Conservation (phyloP, 2,888 invertebrate genomes). For the Monochamus alternatus region DNA sequence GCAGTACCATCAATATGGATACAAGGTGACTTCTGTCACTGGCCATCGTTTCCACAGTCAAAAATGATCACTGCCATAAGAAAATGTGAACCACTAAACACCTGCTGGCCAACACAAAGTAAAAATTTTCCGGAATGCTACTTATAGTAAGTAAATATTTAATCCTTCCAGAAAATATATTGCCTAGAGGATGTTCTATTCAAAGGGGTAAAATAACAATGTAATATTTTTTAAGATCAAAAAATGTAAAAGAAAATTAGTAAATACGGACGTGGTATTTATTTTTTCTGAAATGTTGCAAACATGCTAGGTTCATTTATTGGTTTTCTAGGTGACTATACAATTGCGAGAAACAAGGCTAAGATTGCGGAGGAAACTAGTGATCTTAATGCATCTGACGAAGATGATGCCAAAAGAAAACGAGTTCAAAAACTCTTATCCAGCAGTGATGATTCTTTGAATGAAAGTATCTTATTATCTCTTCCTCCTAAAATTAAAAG, state of each 20-base stretch:
- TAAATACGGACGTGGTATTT: too few relatives aligned
- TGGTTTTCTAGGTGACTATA: slow-evolving; percentile 25
- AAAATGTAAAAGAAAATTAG: too few relatives aligned
- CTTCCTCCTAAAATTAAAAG: neutral
- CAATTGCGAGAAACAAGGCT: slow-evolving; percentile 15
- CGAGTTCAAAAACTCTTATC: slow-evolving; percentile 20
- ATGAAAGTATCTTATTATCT: neutral
- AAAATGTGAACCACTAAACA: slow-evolving; percentile 35
- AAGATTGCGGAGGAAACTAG: slow-evolving; percentile 24
- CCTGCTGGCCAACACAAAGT: slow-evolving; percentile 26
- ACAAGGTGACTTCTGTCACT: slow-evolving; percentile 28
- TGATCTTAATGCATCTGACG: slow-evolving; percentile 15
- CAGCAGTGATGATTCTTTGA: slow-evolving; percentile 21
- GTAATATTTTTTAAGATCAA: too few relatives aligned
- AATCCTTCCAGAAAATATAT: too few relatives aligned
- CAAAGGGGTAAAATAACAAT: neutral
- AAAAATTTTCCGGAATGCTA: slow-evolving; percentile 33
- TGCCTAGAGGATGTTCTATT: too few relatives aligned
- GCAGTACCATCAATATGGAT: slow-evolving; percentile 34
- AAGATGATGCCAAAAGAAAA: neutral
- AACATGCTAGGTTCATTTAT: neutral
- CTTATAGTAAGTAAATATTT: slow-evolving; percentile 18
- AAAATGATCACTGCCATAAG: slow-evolving; percentile 25
- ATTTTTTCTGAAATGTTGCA: too few relatives aligned
- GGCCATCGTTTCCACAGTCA: slow-evolving; percentile 27